These are phyloP conservation scores for Epinotia brunnichana DNA, from an alignment of 2,888 invertebrate species.

Conservation along the genomic window DNA sequence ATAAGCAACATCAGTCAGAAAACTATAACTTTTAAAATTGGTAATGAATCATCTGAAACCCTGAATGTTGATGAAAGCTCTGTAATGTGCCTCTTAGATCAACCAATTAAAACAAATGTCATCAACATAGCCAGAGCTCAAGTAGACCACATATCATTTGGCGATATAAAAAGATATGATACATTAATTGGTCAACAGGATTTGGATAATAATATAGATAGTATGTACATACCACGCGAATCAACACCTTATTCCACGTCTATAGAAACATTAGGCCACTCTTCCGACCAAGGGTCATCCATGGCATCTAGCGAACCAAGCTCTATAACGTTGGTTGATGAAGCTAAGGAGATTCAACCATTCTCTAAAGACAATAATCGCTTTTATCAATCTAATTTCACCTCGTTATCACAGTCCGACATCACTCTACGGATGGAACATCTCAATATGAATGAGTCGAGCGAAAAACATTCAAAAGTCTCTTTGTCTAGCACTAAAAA, in stretches of 20 bases:
- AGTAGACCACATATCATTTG: constrained; percentile 51
- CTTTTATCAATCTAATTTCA: constrained; percentile 49
- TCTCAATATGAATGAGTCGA: neutral
- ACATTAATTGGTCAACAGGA: constrained; percentile 45
- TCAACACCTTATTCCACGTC: constrained; percentile 47
- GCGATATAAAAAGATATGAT: constrained; percentile 46
- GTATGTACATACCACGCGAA: constrained; percentile 28
- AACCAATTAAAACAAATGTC: constrained; percentile 57
- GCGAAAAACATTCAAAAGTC: constrained; percentile 4
- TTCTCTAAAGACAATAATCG: constrained; percentile 53
- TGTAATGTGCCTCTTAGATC: constrained; percentile 25
- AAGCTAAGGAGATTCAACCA: constrained; percentile 41
- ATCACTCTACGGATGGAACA: constrained; percentile 41
- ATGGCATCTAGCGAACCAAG: constrained; percentile 49
- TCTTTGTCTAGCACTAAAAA: constrained; percentile 38
- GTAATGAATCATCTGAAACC: constrained; percentile 42
- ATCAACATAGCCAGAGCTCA: constrained; percentile 64
- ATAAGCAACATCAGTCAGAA: constrained; percentile 58
- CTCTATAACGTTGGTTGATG: constrained; percentile 51
- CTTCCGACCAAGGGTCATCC: neutral
- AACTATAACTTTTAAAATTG: constrained; percentile 54
- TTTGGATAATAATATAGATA: constrained; percentile 53
- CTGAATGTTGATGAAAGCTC: constrained; percentile 26
- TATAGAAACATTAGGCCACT: constrained; percentile 1
- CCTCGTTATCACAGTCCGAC: constrained; percentile 48